These are phyloP conservation scores for Auanema freiburgensis DNA, from an alignment of 2,888 invertebrate species.

Conservation along the genomic window DNA sequence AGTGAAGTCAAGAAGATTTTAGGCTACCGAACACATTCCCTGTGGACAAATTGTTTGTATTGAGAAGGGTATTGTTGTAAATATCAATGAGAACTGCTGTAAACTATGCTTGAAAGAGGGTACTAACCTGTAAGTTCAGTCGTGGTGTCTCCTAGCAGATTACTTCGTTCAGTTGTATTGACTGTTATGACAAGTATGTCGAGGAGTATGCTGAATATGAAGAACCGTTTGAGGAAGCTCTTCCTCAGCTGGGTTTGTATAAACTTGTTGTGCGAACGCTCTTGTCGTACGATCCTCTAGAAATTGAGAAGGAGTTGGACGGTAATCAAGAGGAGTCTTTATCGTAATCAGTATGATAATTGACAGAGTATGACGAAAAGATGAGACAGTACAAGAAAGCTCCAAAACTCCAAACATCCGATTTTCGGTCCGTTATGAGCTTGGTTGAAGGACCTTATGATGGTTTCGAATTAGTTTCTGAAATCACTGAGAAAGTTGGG, in stretches of 20 bases:
- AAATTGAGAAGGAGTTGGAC: slow-evolving; percentile 13
- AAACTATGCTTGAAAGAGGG: slow-evolving; percentile 23
- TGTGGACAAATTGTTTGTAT: slow-evolving; percentile 30
- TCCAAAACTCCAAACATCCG: background rate
- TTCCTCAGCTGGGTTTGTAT: slow-evolving; percentile 28
- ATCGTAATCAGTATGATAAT: background rate
- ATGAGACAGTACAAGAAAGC: background rate
- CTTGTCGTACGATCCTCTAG: slow-evolving; percentile 15
- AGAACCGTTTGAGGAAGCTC: slow-evolving; percentile 16
- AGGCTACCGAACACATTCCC: slow-evolving; percentile 25
- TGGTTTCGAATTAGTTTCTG: too few species aligned
- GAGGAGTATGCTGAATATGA: slow-evolving; percentile 7
- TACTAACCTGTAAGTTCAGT: background rate
- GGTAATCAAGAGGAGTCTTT: background rate
- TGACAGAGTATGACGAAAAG: background rate
- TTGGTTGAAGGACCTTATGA: background rate
- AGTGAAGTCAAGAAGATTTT: background rate
- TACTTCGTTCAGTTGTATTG: slow-evolving; percentile 2
- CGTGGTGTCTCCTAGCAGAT: background rate
- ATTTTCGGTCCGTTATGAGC: slow-evolving; percentile 15
- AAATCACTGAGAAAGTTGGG: too few species aligned
- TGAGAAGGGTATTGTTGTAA: slow-evolving; percentile 31
- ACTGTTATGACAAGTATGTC: background rate
- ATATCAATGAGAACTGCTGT: slow-evolving; percentile 19
- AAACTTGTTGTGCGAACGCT: slow-evolving; percentile 31